These are phyloP conservation scores for Solenopsis invicta DNA, from an alignment of 1,140 invertebrate genomes.

Conservation along the genomic window DNA sequence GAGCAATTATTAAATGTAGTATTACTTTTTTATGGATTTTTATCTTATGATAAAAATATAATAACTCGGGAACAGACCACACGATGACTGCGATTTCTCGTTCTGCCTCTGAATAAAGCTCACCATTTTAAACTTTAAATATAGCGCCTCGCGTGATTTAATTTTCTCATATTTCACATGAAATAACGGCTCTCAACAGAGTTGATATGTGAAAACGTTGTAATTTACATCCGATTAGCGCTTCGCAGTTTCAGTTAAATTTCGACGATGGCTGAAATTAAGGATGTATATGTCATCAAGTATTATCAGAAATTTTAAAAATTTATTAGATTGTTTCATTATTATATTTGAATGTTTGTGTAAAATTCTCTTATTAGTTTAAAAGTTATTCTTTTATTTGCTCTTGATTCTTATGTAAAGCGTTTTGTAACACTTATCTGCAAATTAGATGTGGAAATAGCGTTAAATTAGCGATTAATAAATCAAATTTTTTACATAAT, in stretches of 20 bases:
- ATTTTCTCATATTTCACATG: slow-evolving; percentile 5
- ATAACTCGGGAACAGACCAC: background rate
- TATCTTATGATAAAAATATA: background rate
- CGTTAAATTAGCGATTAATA: no score
- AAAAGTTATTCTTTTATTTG: no score
- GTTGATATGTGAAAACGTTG: slow-evolving; percentile 28
- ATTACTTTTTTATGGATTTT: slow-evolving; percentile 7
- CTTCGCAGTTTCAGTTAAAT: slow-evolving; percentile 1
- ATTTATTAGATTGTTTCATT: no score
- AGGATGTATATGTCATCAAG: background rate
- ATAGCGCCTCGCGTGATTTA: background rate
- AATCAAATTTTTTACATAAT: no score
- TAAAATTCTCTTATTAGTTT: no score
- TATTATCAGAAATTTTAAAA: no score
- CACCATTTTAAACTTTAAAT: slow-evolving; percentile 40
- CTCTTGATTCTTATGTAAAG: no score
- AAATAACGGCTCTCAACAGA: slow-evolving; percentile 20
- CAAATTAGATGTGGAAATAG: no score
- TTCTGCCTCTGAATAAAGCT: background rate
- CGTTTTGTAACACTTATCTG: no score
- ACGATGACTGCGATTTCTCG: background rate
- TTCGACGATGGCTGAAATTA: background rate
- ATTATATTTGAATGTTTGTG: no score
- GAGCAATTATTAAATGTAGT: background rate
- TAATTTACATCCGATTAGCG: slow-evolving; percentile 22